Evolutionary conservation across 2,113 vertebrate genomes (phyloP), one percentile per base, ranked within the genome.

Genomic region (Camarhynchus parvulus): DNA sequence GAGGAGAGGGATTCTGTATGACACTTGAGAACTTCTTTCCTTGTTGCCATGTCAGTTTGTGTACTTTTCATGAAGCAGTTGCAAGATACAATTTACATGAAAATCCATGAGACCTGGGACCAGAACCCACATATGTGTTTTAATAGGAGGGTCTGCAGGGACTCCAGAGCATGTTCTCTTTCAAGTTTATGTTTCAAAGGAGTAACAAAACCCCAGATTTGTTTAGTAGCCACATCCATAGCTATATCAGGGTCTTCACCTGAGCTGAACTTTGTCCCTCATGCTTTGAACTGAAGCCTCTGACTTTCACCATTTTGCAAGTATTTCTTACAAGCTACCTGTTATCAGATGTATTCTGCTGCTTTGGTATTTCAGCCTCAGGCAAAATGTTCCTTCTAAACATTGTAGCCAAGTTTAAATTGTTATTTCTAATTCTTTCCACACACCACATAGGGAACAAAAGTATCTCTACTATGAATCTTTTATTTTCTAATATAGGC

Each of bases 51-150:
- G 5, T 31, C 37, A 18, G 12, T 62, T 70, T 49, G n/a, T 18
- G 14, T 22, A 30, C 4, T 67, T 68, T 44, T 79, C 21, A 62
- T 35, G 7, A 62, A 70, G 13, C 7, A 3, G 4, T 12, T 50
- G 5, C 10, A 61, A 69, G 39, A 42, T 12, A 79, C 89, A 82
- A 67, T 44, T 52, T 53, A 23, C 30, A 33, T 30, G 31, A 67
- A 72, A 58, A 83, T 14, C 27, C 21, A 13, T 44, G 28, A 72
- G 14, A 39, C 12, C 11, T 68, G 37, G 52, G 64, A 73, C 25
- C 4, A 31, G 25, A 73, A 37, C 2, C 0, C n/a, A n/a, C 2
- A 1, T 1, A 7, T 15, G 4, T 14, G 7, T 46, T 90, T 31
- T 11, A 73, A 17, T 41, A 73, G 49, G 50, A 73, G 2, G 3